phyloP scores from a whole-genome alignment of 2,113 vertebrate genomes.

The Loxodonta africana region DNA sequence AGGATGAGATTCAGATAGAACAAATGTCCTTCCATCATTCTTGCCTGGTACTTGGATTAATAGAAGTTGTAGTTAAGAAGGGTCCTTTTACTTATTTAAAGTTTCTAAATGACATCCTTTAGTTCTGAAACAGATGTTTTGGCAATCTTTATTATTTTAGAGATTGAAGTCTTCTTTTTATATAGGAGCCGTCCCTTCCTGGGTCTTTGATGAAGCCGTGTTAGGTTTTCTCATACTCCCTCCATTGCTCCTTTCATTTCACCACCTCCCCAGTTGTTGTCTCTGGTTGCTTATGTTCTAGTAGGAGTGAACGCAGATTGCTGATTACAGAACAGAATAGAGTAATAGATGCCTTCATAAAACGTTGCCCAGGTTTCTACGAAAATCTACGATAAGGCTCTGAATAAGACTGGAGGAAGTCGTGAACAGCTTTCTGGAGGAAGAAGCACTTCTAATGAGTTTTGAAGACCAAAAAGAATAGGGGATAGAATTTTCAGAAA shows the following conservation, averaged over 20 bases:
- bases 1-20: not conserved
- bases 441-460: not conserved
- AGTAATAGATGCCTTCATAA: not conserved
- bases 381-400: not conserved
- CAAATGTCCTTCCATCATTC: not conserved
- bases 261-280: not conserved
- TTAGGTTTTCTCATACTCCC: not conserved
- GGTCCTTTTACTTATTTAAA: not conserved
- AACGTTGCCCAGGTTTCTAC: not conserved
- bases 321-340: not conserved
- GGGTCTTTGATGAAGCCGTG: not conserved
- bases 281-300: not conserved
- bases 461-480: not conserved
- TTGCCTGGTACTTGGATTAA: not conserved
- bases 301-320: not conserved
- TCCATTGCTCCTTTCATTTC: not conserved
- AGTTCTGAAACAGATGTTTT: not conserved
- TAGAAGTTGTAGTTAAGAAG: not conserved
- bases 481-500: not conserved
- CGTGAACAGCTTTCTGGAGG: not conserved
- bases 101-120: not conserved
- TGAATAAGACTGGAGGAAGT: not conserved
- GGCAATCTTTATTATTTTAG: not conserved
- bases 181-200: not conserved
- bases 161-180: not conserved